These are phyloP conservation scores for Spilogale gracilis DNA, from an alignment of 2,113 vertebrate species.

Conservation along the genomic window DNA sequence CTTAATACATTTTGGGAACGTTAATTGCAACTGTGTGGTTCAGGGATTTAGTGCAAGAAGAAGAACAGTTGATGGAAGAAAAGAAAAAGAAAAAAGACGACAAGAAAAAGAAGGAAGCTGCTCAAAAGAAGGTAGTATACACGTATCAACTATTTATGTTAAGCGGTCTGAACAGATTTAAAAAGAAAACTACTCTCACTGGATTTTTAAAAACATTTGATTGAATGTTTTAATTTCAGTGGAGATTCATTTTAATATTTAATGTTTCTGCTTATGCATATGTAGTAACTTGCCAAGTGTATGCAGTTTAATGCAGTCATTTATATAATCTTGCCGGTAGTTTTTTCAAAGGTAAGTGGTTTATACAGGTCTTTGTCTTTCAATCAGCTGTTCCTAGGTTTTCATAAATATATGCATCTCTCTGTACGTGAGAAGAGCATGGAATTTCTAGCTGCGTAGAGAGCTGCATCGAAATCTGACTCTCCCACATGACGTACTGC, in stretches of 20 bases:
- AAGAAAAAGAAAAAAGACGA: constrained; percentile 94
- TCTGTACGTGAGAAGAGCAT: neutral
- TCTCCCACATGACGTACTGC: neutral
- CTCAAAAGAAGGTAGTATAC: constrained; percentile 94
- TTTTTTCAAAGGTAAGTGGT: constrained; percentile 79
- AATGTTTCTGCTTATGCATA: constrained; percentile 64
- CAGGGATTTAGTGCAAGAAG: constrained; percentile 94
- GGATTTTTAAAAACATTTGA: constrained; percentile 59
- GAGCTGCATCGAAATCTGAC: neutral
- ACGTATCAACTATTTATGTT: constrained; percentile 60
- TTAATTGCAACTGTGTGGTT: constrained; percentile 90
- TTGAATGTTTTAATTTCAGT: constrained; percentile 65
- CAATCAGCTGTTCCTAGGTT: constrained; percentile 15
- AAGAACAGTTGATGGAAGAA: constrained; percentile 98
- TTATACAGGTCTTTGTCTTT: constrained; percentile 47
- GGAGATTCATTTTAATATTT: constrained; percentile 57
- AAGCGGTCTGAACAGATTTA: constrained; percentile 61
- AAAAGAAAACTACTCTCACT: constrained; percentile 24
- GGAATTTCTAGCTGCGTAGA: constrained; percentile 27
- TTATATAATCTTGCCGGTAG: constrained; percentile 52
- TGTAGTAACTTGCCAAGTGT: constrained; percentile 41
- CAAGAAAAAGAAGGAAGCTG: constrained; percentile 94
- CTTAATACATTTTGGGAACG: constrained; percentile 87
- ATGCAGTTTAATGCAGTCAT: constrained; percentile 52
- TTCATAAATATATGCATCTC: neutral